These are phyloP conservation scores for Leptinotarsa texana DNA, from an alignment of 1,140 invertebrate genomes.

Conservation along the genomic window DNA sequence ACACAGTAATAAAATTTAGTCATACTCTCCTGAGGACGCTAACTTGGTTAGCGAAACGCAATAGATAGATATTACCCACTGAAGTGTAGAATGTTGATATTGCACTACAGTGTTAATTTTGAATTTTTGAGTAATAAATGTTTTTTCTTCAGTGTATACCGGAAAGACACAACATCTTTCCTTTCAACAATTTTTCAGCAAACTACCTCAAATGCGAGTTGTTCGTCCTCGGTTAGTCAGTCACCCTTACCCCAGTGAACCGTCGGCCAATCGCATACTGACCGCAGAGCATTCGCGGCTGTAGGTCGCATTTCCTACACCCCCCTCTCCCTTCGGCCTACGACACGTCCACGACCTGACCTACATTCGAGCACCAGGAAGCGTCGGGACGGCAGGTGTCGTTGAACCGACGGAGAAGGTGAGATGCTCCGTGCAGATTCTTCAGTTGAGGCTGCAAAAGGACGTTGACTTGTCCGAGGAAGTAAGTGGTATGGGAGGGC, in stretches of 20 bases:
- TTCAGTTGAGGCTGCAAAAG: neutral
- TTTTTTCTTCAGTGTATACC: too few relatives aligned
- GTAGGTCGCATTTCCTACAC: slow-evolving; percentile 41
- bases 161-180: too few relatives aligned
- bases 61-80: too few relatives aligned
- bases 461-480: neutral
- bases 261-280: slow-evolving; percentile 54
- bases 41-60: too few relatives aligned
- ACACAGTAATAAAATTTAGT: too few relatives aligned
- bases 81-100: too few relatives aligned
- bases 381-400: slow-evolving; percentile 41
- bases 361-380: slow-evolving; percentile 54
- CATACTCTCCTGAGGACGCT: too few relatives aligned
- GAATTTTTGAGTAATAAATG: too few relatives aligned
- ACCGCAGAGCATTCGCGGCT: slow-evolving; percentile 43
- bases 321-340: slow-evolving; percentile 29
- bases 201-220: slow-evolving; percentile 17
- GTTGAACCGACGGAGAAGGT: neutral
- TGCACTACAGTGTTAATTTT: too few relatives aligned
- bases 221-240: slow-evolving; percentile 53
- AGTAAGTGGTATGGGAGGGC: neutral
- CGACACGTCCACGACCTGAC: slow-evolving; percentile 49
- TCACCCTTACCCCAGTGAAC: slow-evolving; percentile 56
- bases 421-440: slow-evolving; percentile 8
- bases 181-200: too few relatives aligned